These are phyloP conservation scores for Merodon equestris DNA, from an alignment of 2,888 invertebrate species.

Conservation along the genomic window DNA sequence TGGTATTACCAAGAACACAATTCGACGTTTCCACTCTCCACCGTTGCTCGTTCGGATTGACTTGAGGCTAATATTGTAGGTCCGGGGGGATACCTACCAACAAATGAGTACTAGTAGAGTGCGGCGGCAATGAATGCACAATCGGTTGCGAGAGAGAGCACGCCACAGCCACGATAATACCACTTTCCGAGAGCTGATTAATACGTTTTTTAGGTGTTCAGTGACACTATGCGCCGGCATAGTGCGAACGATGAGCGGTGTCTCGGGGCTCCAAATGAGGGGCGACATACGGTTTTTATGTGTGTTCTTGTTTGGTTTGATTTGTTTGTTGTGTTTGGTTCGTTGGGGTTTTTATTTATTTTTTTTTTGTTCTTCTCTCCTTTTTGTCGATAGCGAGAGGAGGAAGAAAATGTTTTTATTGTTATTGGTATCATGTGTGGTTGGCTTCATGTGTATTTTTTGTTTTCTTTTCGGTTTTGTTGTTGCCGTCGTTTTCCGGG, in stretches of 20 bases:
- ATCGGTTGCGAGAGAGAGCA: slow-evolving; percentile 21
- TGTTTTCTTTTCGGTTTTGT: slow-evolving; percentile 21
- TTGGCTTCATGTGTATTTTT: slow-evolving; percentile 1
- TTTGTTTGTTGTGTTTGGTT: slow-evolving; percentile 7
- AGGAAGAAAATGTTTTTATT: slow-evolving; percentile 33
- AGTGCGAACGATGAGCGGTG: slow-evolving; percentile 19
- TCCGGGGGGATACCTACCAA: background rate
- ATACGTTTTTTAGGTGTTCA: slow-evolving; percentile 66
- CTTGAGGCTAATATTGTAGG: slow-evolving; percentile 1
- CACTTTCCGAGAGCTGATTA: slow-evolving; percentile 63
- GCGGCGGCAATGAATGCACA: slow-evolving; percentile 25
- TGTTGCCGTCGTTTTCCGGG: no score
- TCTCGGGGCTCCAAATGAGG: slow-evolving; percentile 26
- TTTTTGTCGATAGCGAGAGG: slow-evolving; percentile 9
- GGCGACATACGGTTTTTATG: slow-evolving; percentile 50
- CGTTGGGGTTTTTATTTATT: background rate
- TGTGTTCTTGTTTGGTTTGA: no score
- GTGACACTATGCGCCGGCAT: slow-evolving; percentile 59
- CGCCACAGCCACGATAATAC: slow-evolving; percentile 40
- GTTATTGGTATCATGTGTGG: slow-evolving; percentile 50
- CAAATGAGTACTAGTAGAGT: no score
- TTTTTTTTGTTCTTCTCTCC: slow-evolving; percentile 4
- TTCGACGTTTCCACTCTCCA: background rate
- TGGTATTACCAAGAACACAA: slow-evolving; percentile 16
- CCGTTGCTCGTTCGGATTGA: no score